Evolutionary conservation across 2,113 vertebrate species (phyloP), one percentile per base, ranked within the genome.

Genomic region (Halcyon senegalensis): DNA sequence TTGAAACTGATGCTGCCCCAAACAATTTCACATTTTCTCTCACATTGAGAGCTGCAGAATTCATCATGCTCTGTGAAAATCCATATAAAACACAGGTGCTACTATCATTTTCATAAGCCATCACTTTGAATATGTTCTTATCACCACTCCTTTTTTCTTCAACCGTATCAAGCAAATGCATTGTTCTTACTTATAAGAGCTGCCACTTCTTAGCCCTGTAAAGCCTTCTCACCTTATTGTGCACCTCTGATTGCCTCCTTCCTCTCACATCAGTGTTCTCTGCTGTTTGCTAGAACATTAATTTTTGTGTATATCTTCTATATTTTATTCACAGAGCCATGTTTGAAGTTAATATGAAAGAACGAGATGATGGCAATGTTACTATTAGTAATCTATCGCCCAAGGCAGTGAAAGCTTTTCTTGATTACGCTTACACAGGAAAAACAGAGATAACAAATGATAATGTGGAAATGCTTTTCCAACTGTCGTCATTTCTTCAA

Each of bases 321-420:
- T 96, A 77, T 96, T 96, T 95, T 97, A 96, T 93, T 89, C 88
- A 43, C 98, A 99, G 99, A 97, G 99, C 99, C 85, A 99, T 99
- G 99, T 99, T 99, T 97, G 99, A 99, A 98, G 99, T 99, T 92
- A 98, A 99, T 94, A 99, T 99, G 99, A 98, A 98, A 96, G 99
- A 99, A 98, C 97, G 99, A 89, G 99, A 98, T 84, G 99, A 98
- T 89, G 99, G 99, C 78, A 98, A 98, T 58, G 99, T 99, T 77
- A 99, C 98, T 46, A 98, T 99, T 89, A 98, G 98, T 96, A 98
- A 99, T 97, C 98, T 99, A 86, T 98, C 98, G 86, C 97, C 98
- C 8, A 98, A 94, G 53, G 99, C 98, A 18, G 98, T 99, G 77
- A 98, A 95, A 94, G 98, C 98, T 63, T 99, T 99, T 96, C 98